phyloP scores from a whole-genome alignment of 2,888 invertebrate species.

The Germaria angustata region DNA sequence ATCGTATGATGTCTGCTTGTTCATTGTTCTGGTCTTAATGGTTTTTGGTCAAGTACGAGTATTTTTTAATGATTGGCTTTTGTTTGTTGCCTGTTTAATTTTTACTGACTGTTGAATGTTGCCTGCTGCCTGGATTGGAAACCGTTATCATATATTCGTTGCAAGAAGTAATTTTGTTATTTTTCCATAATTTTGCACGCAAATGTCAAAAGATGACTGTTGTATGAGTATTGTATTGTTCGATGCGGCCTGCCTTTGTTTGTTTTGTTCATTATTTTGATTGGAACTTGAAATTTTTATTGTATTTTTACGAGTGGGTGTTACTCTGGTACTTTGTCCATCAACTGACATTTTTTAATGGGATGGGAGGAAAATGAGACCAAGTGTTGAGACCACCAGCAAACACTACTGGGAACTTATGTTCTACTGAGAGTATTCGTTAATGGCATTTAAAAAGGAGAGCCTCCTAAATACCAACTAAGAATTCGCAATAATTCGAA shows the following conservation, averaged over 20 bases:
- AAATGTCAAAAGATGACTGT: conserved; percentile 50
- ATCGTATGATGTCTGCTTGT: conserved; percentile 1
- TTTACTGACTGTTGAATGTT: background rate
- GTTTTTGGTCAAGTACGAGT: conserved; percentile 29
- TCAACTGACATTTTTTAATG: conserved; percentile 52
- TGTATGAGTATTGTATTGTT: conserved; percentile 19
- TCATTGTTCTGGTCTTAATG: conserved; percentile 53
- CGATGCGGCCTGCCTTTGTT: conserved; percentile 22
- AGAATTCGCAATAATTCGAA: too few species aligned
- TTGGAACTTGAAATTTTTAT: conserved; percentile 47
- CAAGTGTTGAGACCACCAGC: conserved; percentile 38
- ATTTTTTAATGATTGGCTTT: conserved; percentile 23
- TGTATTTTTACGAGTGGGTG: conserved; percentile 56
- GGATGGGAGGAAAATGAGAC: background rate
- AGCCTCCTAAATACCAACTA: conserved; percentile 21
- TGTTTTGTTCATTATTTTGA: conserved; percentile 52
- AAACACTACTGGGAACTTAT: background rate
- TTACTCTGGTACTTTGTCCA: conserved; percentile 60
- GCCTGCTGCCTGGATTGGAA: conserved; percentile 11
- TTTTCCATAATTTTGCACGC: conserved; percentile 38
- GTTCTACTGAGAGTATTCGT: conserved; percentile 19
- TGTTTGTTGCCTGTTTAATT: conserved; percentile 12
- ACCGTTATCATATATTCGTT: conserved; percentile 38
- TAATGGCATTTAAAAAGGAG: conserved; percentile 9
- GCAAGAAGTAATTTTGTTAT: background rate